Conservation (phyloP, 2,888 invertebrate species). For the Digitonthophagus gazella region DNA sequence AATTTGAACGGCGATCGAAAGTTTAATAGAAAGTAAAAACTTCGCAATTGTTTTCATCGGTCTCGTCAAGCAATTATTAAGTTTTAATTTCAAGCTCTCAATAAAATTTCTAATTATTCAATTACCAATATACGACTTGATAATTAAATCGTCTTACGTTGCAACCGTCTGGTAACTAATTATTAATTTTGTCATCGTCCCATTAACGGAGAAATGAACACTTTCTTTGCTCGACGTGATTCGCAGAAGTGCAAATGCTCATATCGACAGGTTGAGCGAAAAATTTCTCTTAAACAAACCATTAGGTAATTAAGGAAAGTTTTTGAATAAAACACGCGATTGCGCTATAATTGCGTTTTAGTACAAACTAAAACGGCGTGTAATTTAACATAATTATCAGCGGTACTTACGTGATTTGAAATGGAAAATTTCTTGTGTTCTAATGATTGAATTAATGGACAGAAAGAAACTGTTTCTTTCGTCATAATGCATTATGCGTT, state of each 20-base stretch:
- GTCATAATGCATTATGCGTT: not conserved
- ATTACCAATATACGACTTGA: not conserved
- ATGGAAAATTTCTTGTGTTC: not conserved
- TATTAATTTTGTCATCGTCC: not conserved
- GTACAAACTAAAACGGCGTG: not conserved
- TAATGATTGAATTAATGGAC: not conserved
- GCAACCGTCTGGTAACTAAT: not conserved
- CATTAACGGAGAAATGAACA: not conserved
- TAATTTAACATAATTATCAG: not conserved
- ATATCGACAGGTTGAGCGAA: not conserved
- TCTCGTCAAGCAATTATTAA: not conserved
- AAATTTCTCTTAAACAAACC: not conserved
- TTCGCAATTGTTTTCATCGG: not conserved
- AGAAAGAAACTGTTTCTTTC: not conserved
- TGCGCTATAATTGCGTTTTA: not conserved
- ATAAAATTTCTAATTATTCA: not conserved
- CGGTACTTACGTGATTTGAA: not conserved
- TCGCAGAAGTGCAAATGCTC: not conserved
- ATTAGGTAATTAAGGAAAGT: not conserved
- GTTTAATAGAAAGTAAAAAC: not conserved
- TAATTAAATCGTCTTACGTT: not conserved
- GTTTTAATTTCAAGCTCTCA: not conserved
- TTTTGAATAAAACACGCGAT: not conserved
- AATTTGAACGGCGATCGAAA: not conserved
- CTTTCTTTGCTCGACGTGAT: not conserved